Base-by-base conservation (phyloP, 2,888 invertebrate species). In the Cheilosia variabilis region DNA sequence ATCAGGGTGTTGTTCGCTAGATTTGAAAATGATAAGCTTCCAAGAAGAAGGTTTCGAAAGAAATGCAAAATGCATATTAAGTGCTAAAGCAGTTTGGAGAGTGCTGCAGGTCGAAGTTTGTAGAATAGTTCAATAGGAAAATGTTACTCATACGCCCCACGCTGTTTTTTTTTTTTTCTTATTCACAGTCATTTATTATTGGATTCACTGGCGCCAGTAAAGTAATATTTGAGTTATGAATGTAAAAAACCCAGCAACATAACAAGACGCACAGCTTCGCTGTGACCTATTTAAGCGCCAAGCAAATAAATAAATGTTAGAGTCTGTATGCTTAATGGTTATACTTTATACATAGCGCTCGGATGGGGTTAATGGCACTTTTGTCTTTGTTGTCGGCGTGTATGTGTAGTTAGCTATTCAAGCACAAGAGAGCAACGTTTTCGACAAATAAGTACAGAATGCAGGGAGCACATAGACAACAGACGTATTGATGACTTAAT, bases 111-210 rank as follows among this genome's bases (percentile, higher is more conserved):
- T 2, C 9, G 31, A 57, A 10, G 1, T 27, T 47, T 43, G 10
- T 2, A 53, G n/a, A n/a, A n/a, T 3, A 52, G 43, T 57, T 62
- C 47, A 34, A 15, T 62, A 15, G 1, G 13, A 72, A 63, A 65
- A 72, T 1, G 34, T 79, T 66, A 66, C 72, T 43, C 45, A 79
- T 72, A 79, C 79, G 79, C 66, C 79, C 34, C 15, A n/a, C 13
- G 37, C 6, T 3, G n/a, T 53, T 24, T 27, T 53, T 27, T 15
- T 27, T 6, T 53, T 17, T 34, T n/a, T 31, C n/a, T n/a, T 1
- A 15, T 7, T 15, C 7, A 55, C 15, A 17, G 7, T 55, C 13
- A 9, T 9, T 9, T 10, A 34, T 9, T 15, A 13, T 9, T 19
- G 7, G 13, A 6, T 5, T 10, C 4, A 45, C 27, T 52, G 66